Conservation (phyloP, 2,888 invertebrate species). For the Strigamia transsilvanica region DNA sequence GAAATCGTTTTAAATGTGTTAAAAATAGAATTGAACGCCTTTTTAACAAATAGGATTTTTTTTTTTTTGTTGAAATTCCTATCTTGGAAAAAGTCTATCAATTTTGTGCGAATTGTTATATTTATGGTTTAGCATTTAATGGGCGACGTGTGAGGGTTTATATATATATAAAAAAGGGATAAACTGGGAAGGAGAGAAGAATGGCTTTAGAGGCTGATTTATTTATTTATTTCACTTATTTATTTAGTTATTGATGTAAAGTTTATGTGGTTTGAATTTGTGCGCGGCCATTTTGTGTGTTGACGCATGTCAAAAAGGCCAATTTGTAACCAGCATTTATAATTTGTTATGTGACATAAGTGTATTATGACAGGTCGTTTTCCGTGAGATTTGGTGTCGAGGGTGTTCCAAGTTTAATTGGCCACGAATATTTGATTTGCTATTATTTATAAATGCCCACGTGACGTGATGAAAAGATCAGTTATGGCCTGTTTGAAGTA, state of each 20-base stretch:
- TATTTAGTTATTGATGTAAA: slow-evolving; percentile 20
- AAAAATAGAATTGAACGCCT: slow-evolving; percentile 14
- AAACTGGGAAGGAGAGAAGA: background rate
- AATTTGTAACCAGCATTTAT: slow-evolving; percentile 46
- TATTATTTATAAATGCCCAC: slow-evolving; percentile 46
- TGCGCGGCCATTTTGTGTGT: slow-evolving; percentile 44
- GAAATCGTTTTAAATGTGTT: background rate
- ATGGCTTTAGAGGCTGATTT: background rate
- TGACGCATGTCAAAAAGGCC: slow-evolving; percentile 47
- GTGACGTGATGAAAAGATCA: slow-evolving; percentile 48
- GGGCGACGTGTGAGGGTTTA: too few species aligned
- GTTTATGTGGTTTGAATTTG: slow-evolving; percentile 39
- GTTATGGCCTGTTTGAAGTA: slow-evolving; percentile 36
- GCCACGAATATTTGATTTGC: slow-evolving; percentile 43
- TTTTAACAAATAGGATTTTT: background rate
- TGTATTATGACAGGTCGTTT: slow-evolving; percentile 48
- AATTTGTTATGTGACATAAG: slow-evolving; percentile 43
- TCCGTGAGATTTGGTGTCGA: slow-evolving; percentile 44
- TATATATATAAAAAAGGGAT: background rate
- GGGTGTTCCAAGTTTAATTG: slow-evolving; percentile 49
- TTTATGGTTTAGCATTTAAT: too few species aligned
- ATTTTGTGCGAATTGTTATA: too few species aligned
- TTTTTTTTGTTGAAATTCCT: too few species aligned
- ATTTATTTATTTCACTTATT: slow-evolving; percentile 24
- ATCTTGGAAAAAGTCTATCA: too few species aligned